Base-by-base conservation (phyloP, 2,888 invertebrate species). In the Lochmaea capreae region DNA sequence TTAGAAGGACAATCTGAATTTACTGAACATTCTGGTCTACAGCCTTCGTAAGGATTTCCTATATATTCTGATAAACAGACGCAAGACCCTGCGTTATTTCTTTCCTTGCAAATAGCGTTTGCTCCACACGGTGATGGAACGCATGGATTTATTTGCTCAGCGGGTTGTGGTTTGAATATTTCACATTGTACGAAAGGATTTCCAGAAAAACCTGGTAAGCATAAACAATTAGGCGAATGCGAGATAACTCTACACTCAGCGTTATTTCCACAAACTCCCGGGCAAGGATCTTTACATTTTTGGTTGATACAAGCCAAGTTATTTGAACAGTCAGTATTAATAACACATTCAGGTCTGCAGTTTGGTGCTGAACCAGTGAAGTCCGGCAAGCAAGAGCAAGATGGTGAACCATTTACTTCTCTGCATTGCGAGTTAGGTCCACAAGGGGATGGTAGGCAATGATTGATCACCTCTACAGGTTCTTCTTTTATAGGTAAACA, bases 271-370 rank as follows among this genome's bases (percentile, higher is more conserved):
- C 91, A 91, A 57, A 88, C 88, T 33, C 90, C 89, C 3, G 89
- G 88, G 79, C 90, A 89, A 67, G 94, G 94, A 85, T 95, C 93
- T 75, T 88, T 89, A 84, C 94, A 95, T 86, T 92, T 93, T 81
- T 92, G 91, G 83, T 93, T 92, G 22, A 93, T 91, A 84, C 95
- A 95, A 33, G 94, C 92, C 82, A 90, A 90, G 82, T 92, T 90
- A 65, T 90, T 89, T 4, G 91, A 85, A 84, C 94, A 94, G 82
- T 94, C 93, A 11, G 92, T 91, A 82, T 91, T 94, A 77, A 92
- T 90, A 22, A 93, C 89, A 85, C 94, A 95, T 87, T 95, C 95
- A 0, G 95, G 94, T 76, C 90, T 90, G 84, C 95, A 95, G 74
- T 90, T 90, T 14, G 92, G 93, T 62, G 96, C 94, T 16, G 90